phyloP scores from a whole-genome alignment of 2,888 invertebrate genomes.

The Lucinisca nassula region DNA sequence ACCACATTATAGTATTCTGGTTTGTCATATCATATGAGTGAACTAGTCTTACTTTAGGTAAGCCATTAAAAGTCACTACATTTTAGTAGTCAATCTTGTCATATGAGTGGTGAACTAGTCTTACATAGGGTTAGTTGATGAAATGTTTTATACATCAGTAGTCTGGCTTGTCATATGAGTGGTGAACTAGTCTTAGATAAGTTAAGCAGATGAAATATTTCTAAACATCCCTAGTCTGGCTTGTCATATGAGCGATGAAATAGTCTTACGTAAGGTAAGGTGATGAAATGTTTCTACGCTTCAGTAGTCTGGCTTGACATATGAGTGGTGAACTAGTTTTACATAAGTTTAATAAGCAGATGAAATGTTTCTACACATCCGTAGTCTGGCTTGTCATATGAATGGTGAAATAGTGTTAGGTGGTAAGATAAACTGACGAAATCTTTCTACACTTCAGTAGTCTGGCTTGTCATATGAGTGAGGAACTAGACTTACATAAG shows the following conservation, averaged over 20 bases:
- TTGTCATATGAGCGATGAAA: conserved; percentile 98
- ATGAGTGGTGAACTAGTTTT: conserved; percentile 98
- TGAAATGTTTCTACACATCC: no score
- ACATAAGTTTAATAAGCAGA: conserved; percentile 91
- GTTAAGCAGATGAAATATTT: conserved; percentile 96
- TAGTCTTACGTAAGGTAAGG: conserved; percentile 94
- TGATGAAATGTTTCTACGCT: no score
- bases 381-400: conserved; percentile 97
- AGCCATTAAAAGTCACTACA: conserved; percentile 5
- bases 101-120: no score
- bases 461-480: background rate
- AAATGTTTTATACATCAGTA: conserved; percentile 98
- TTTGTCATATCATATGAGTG: conserved; percentile 99
- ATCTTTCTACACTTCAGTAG: background rate
- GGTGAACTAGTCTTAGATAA: conserved; percentile 96
- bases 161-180: conserved; percentile 99
- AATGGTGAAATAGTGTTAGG: conserved; percentile 96
- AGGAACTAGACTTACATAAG: no score
- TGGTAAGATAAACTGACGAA: conserved; percentile 86
- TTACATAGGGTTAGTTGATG: conserved; percentile 88
- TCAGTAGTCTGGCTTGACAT: conserved; percentile 94
- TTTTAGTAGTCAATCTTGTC: no score
- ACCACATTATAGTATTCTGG: conserved; percentile 89
- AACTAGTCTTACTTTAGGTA: conserved; percentile 94
- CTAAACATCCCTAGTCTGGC: conserved; percentile 98